Base-by-base conservation (phyloP, 2,888 invertebrate species). In the Rhagonycha lutea region DNA sequence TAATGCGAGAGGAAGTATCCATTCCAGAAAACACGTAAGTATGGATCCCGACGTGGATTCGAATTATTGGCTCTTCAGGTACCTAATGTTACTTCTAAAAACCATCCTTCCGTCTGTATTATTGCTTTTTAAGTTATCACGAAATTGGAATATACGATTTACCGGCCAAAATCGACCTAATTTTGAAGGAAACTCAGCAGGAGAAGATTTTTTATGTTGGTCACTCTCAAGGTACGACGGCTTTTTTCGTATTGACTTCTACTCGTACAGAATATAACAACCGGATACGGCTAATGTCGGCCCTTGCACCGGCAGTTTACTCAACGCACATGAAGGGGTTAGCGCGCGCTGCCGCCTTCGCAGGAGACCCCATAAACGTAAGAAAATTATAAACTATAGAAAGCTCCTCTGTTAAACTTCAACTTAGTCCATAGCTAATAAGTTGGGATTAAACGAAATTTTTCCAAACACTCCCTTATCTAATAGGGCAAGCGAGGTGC, bases 131-230 rank as follows among this genome's bases (percentile, higher is more conserved):
- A 81, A 94, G 94, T 81, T 95, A 92, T 92, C 92, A 95, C 84
- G 93, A 96, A 83, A 94, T 95, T 86, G 95, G 94, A 0, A 87
- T 89, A 75, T 91, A 91, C 83, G 96, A 96, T 85, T 84, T 96
- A 0, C 94, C 95, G 7, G 93, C 94, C 0, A 92, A 92, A 89
- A 91, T 96, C 26, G 92, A 95, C 83, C 91, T 92, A 83, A 88
- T 92, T 10, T 83, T 92, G 3, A 82, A 86, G 28, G 86, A 87
- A 60, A 93, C 93, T 0, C 89, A 90, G 0, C 89, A 90, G 18
- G 76, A 88, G 0, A 89, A 91, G 76, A 82, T 95, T 0, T 91
- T 91, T 78, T 95, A 94, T 84, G 86, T 94, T 2, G 95, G 94
- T 0, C 94, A 95, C 84, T 94, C 94, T 8, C 91, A 91, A 70